phyloP scores from a whole-genome alignment of 2,797 vertebrate genomes.

The Apodemus agrarius region DNA sequence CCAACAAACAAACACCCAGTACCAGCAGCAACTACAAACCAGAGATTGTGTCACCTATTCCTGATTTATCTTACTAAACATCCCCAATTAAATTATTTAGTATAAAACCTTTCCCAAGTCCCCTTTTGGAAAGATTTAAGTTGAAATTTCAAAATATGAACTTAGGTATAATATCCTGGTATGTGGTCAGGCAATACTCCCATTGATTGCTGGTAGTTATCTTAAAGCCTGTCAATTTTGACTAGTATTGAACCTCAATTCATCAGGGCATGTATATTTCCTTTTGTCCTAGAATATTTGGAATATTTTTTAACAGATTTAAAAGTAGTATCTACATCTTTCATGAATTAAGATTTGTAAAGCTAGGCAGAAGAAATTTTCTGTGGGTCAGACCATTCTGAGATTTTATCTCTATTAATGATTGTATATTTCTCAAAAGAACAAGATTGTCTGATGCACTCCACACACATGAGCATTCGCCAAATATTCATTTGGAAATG shows the following conservation, averaged over 20 bases:
- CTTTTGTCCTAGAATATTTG: not conserved
- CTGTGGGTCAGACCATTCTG: not conserved
- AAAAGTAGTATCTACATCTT: not conserved
- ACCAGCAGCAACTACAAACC: not conserved
- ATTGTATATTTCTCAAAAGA: not conserved
- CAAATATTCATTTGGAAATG: not conserved
- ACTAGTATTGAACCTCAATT: conserved; percentile 6
- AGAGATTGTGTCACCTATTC: not conserved
- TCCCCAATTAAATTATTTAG: not conserved
- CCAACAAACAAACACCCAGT: not conserved
- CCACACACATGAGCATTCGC: not conserved
- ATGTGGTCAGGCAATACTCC: not conserved
- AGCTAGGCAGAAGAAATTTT: not conserved
- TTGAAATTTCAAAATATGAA: not conserved
- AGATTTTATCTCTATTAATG: not conserved
- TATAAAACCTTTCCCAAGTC: not conserved
- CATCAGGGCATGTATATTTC: not conserved
- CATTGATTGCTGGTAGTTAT: not conserved
- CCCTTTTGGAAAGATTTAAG: not conserved
- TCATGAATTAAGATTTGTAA: not conserved
- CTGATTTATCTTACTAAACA: conserved; percentile 33
- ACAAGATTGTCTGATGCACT: not conserved
- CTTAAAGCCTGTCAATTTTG: conserved; percentile 6
- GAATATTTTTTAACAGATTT: conserved; percentile 16
- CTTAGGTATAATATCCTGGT: not conserved